phyloP scores from a whole-genome alignment of 1,140 invertebrate species.

The Fopius arisanus region DNA sequence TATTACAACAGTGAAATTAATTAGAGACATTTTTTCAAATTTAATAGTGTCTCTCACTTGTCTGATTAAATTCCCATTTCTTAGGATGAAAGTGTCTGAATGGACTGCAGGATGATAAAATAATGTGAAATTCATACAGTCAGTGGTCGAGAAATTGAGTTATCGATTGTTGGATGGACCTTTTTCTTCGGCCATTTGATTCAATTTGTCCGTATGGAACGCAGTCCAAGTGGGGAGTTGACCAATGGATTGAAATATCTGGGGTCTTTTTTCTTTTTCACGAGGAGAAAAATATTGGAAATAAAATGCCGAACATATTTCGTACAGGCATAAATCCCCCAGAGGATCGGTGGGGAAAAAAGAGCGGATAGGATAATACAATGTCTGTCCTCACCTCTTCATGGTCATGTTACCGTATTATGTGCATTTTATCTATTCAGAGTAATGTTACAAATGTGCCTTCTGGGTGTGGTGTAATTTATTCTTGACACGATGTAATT shows the following conservation, averaged over 20 bases:
- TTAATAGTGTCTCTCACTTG: too few species aligned
- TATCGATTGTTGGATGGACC: conserved; percentile 29
- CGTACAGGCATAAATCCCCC: conserved; percentile 34
- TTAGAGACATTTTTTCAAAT: too few species aligned
- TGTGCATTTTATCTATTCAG: conserved; percentile 12
- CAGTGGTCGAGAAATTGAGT: conserved; percentile 18
- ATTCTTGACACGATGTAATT: conserved; percentile 57
- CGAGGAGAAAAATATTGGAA: conserved; percentile 48
- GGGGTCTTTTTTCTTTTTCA: conserved; percentile 27
- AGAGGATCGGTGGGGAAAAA: neutral
- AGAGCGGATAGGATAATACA: neutral
- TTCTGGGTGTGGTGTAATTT: conserved; percentile 57
- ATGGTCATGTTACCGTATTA: conserved; percentile 15
- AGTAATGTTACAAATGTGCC: conserved; percentile 42
- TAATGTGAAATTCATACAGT: neutral
- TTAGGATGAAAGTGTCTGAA: neutral
- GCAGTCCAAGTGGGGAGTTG: conserved; percentile 24
- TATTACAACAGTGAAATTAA: too few species aligned
- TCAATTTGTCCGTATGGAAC: conserved; percentile 44
- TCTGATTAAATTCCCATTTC: too few species aligned
- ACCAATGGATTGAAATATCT: conserved; percentile 49
- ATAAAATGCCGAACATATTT: conserved; percentile 59
- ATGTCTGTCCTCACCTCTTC: conserved; percentile 1
- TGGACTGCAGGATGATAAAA: neutral
- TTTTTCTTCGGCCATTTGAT: conserved; percentile 39